phyloP scores from a whole-genome alignment of 2,888 invertebrate species.

The Chydorus sphaericus region DNA sequence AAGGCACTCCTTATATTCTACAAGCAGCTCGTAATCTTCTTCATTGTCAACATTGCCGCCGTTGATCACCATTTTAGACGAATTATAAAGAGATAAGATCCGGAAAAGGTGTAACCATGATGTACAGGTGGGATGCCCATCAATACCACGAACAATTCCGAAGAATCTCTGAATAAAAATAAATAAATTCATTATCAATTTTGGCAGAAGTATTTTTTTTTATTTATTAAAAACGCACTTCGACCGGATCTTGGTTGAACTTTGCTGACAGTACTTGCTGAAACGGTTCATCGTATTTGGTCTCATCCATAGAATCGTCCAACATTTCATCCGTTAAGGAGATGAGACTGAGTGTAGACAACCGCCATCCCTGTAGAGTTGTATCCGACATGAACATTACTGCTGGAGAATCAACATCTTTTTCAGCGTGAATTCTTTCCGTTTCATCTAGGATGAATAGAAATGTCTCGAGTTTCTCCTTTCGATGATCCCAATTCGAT shows the following conservation, averaged over 20 bases:
- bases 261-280: background rate
- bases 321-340: background rate
- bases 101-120: background rate
- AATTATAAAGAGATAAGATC: background rate
- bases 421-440: background rate
- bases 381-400: no score
- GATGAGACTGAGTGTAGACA: background rate
- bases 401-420: no score
- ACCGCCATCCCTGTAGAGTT: no score
- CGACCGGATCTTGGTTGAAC: background rate
- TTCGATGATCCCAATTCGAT: background rate
- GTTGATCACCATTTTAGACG: background rate
- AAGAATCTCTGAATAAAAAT: background rate
- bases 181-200: no score
- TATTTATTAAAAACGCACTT: background rate
- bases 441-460: background rate
- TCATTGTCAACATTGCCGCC: background rate
- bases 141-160: background rate
- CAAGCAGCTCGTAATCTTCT: background rate
- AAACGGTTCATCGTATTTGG: no score
- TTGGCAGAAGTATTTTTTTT: background rate
- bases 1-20: background rate
- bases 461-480: background rate
- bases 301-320: no score
- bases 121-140: background rate